A percentile compares a stretch with the other conserved stretches of the same genome.
These are phyloP conservation scores for Habroteleia sp. DNA, from an alignment of 2,888 invertebrate species.

Conservation along the genomic window DNA sequence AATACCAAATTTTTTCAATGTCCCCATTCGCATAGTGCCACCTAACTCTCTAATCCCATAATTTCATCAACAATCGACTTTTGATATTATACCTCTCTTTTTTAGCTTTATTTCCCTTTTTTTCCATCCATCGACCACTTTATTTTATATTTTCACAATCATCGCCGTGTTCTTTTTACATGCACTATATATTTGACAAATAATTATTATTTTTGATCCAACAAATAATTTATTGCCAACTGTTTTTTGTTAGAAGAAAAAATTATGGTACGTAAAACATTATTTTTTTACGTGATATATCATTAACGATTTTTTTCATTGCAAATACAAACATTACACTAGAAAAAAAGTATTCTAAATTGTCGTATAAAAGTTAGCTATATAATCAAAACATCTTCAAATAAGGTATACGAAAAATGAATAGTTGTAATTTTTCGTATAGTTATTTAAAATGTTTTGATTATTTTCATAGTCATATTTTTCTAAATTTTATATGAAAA, in stretches of 20 bases:
- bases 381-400: no score
- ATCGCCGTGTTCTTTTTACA: slow-evolving; percentile 20
- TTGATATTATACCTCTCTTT: slow-evolving; percentile 21
- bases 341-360: no score
- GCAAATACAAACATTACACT: no score
- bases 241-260: slow-evolving; percentile 36
- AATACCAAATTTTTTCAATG: no score
- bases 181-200: slow-evolving; percentile 44
- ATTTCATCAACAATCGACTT: no score
- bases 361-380: no score
- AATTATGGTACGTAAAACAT: slow-evolving; percentile 29
- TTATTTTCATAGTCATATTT: no score
- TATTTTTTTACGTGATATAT: slow-evolving; percentile 14
- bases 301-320: slow-evolving; percentile 8
- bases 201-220: slow-evolving; percentile 43
- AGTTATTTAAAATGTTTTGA: no score
- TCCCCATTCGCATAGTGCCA: no score
- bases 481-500: no score
- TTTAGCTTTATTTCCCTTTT: slow-evolving; percentile 30
- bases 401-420: no score
- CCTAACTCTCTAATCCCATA: neutral
- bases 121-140: neutral
- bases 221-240: slow-evolving; percentile 16
- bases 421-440: no score
- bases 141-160: slow-evolving; percentile 36